A percentile compares a stretch with the other conserved stretches of the same genome.
phyloP scores from a whole-genome alignment of 1,140 invertebrate species.

The Caenorhabditis latens region DNA sequence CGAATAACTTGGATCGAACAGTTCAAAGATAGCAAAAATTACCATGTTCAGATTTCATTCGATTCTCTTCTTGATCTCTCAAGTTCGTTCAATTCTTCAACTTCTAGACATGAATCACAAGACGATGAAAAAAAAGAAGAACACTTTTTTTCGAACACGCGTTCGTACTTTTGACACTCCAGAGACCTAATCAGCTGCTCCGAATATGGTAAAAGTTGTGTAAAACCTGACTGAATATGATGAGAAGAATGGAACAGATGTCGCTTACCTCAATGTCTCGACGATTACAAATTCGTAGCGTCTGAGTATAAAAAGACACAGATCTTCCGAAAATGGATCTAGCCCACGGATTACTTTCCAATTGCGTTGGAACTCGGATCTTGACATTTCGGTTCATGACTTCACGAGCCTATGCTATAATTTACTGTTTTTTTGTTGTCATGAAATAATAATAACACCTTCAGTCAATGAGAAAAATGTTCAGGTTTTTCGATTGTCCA shows the following conservation, averaged over 20 bases:
- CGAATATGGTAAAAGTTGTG: background rate
- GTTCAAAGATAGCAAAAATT: too few relatives aligned
- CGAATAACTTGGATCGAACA: too few relatives aligned
- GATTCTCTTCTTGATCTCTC: conserved; percentile 8
- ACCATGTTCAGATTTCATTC: too few relatives aligned
- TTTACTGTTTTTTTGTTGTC: too few relatives aligned
- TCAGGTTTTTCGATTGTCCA: background rate
- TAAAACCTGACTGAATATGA: background rate
- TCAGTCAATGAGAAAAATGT: background rate
- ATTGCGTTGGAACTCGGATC: background rate
- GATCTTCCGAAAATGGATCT: too few relatives aligned
- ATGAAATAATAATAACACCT: too few relatives aligned
- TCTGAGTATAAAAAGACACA: background rate
- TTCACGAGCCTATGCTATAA: background rate
- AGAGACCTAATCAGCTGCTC: background rate
- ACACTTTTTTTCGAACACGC: conserved; percentile 3
- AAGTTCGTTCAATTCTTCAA: background rate
- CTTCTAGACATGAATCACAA: background rate
- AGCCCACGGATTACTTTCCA: background rate
- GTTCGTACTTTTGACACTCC: background rate
- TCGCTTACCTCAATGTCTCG: background rate
- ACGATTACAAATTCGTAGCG: background rate
- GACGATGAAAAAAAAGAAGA: background rate
- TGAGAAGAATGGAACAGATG: background rate
- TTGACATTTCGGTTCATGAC: too few relatives aligned